Evolutionary conservation across 2,113 vertebrate species (phyloP).

Genomic region (Siphamia tubifer): DNA sequence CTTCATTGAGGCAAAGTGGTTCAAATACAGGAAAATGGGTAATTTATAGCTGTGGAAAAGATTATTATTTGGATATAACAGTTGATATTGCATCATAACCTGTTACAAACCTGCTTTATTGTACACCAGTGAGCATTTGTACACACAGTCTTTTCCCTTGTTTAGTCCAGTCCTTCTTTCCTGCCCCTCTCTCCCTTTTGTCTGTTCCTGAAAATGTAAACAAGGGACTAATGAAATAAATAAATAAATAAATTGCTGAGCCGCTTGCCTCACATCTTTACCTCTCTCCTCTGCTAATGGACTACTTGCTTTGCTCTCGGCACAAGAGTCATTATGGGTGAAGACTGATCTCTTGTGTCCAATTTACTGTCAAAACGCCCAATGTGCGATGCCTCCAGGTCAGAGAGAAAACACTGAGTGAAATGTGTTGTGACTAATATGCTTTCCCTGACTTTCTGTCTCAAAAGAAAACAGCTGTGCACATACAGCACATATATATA

Average conservation of each 20-base stretch:
- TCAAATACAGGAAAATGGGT: neutral
- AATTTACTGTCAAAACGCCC: conserved; percentile 62
- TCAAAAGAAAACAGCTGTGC: conserved; percentile 11
- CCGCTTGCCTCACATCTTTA: conserved; percentile 25
- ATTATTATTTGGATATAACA: neutral
- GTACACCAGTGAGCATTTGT: conserved; percentile 13
- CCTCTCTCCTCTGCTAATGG: conserved; percentile 57
- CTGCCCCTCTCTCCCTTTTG: neutral
- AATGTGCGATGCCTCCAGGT: conserved; percentile 29
- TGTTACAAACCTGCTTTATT: neutral
- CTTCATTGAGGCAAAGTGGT: neutral
- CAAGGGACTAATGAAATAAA: conserved; percentile 64
- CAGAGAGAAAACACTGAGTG: conserved; percentile 21
- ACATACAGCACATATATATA: neutral
- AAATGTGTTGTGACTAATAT: conserved; percentile 32
- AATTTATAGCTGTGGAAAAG: neutral
- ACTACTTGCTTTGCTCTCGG: conserved; percentile 47
- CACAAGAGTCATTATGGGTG: conserved; percentile 53
- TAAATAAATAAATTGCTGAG: conserved; percentile 53
- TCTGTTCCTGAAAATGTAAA: conserved; percentile 58
- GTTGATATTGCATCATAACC: neutral
- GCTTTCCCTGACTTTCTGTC: conserved; percentile 3
- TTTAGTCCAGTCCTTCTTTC: neutral
- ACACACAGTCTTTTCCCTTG: conserved; percentile 3
- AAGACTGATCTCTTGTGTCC: conserved; percentile 60